Percentiles rank a stretch among this genome's conserved stretches.
Evolutionary conservation across 2,888 invertebrate genomes (phyloP).

Genomic region (Spodoptera littoralis): DNA sequence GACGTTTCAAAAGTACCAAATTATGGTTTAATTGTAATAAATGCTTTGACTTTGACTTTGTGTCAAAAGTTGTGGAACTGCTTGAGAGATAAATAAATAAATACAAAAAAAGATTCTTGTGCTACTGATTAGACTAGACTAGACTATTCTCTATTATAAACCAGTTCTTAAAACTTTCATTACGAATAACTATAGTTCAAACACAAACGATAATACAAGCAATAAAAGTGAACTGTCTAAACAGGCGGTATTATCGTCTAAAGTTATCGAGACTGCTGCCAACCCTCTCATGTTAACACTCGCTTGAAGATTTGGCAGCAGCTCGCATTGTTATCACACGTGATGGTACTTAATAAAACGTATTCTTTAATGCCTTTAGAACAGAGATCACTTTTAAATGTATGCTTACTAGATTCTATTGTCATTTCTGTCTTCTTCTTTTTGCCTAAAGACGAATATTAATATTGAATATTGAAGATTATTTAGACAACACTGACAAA

Average conservation of each 20-base stretch:
- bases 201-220: slow-evolving; percentile 5
- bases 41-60: too few species aligned
- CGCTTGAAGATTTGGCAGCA: slow-evolving; percentile 47
- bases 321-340: slow-evolving; percentile 36
- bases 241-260: slow-evolving; percentile 32
- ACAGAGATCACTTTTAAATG: not conserved
- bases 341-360: slow-evolving; percentile 22
- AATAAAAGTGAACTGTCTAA: slow-evolving; percentile 44
- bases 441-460: too few species aligned
- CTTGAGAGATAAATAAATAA: too few species aligned
- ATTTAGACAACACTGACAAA: too few species aligned
- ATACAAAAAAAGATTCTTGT: too few species aligned
- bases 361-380: slow-evolving; percentile 19
- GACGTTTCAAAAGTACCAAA: too few species aligned
- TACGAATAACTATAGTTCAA: slow-evolving; percentile 7
- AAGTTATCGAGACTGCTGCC: slow-evolving; percentile 47
- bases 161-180: slow-evolving; percentile 1
- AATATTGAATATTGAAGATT: too few species aligned
- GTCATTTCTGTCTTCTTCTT: too few species aligned
- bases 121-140: too few species aligned
- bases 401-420: too few species aligned
- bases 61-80: too few species aligned
- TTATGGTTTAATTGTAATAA: too few species aligned
- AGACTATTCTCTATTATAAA: not conserved
- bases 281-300: slow-evolving; percentile 38